Evolutionary conservation across 2,797 vertebrate species (phyloP), one percentile per base, ranked within the genome.

Genomic region (Pangasius krempfi): DNA sequence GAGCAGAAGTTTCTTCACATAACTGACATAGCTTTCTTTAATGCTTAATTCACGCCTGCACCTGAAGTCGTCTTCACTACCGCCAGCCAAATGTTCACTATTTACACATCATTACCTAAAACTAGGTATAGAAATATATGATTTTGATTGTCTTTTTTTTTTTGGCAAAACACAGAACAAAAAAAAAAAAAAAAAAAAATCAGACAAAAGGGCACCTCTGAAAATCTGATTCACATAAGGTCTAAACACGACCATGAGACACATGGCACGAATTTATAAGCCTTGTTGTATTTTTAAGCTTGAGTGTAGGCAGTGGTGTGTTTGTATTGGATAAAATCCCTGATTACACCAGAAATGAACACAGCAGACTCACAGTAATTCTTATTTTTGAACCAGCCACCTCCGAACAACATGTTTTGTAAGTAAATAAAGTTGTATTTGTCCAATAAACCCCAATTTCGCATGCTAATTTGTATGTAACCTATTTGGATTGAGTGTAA

Each of bases 341-440:
- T 96, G 96, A 96, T 97, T 97, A 96, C 94, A 93, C 96, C 95
- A 95, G 93, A 93, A 95, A 94, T 82, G 90, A 93, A 94, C 80
- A 30, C 94, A 95, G 92, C 76, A 86, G 83, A 85, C 88, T 81
- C 90, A 91, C 93, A 92, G 88, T 91, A 93, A 94, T 95, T 95
- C 90, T 93, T 90, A 89, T 95, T 94, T 95, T 95, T 96, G 95
- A 96, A 95, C 95, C 93, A 95, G 95, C 89, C 47, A 83, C 84
- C 76, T 56, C 56, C 44, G 52, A 88, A 80, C 70, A 88, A 82
- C 54, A 82, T 84, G 82, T 79, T 87, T 89, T 89, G 73, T 87
- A n/a, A 87, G 79, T 80, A 89, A 89, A 87, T 58, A 87, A 76
- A 33, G 62, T 81, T 94, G 95, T 95, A 79, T 81, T 86, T 88